A percentile compares a stretch with the other conserved stretches of the same genome.
phyloP scores from a whole-genome alignment of 2,888 invertebrate genomes.

The Eurytoma californica region DNA sequence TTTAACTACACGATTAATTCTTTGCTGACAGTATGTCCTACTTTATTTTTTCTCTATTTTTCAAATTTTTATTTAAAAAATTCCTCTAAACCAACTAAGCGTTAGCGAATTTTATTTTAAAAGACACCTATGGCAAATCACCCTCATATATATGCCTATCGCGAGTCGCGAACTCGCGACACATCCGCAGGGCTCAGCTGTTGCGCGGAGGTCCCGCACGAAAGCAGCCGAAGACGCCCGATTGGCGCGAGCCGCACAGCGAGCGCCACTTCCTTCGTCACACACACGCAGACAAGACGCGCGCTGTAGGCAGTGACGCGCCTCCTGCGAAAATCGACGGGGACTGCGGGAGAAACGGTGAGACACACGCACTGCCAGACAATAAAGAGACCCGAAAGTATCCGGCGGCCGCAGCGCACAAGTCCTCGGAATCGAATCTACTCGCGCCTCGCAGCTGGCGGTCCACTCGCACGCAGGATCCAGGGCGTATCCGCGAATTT shows the following conservation, averaged over 20 bases:
- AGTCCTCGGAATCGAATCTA: background rate
- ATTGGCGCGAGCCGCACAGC: background rate
- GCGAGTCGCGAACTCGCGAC: too few species aligned
- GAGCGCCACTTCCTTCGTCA: slow-evolving; percentile 4
- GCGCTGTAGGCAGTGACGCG: background rate
- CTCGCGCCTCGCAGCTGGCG: background rate
- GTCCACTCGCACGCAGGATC: background rate
- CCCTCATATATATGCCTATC: too few species aligned
- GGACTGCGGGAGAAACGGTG: background rate
- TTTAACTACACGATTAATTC: too few species aligned
- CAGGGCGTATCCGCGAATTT: background rate
- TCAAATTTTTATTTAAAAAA: too few species aligned
- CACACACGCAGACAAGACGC: background rate
- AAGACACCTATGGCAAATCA: too few species aligned
- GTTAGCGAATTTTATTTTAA: too few species aligned
- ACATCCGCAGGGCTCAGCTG: slow-evolving; percentile 1
- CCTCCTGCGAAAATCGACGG: slow-evolving; percentile 1
- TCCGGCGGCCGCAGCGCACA: background rate
- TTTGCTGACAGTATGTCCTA: too few species aligned
- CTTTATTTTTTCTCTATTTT: too few species aligned
- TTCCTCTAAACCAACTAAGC: too few species aligned
- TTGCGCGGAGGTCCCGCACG: slow-evolving; percentile 4
- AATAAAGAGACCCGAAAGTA: background rate
- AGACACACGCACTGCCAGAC: background rate
- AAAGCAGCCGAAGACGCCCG: slow-evolving; percentile 30